A percentile compares a stretch with the other conserved stretches of the same genome.
Evolutionary conservation across 2,888 invertebrate species (phyloP).

Genomic region (Trisateles emortualis): DNA sequence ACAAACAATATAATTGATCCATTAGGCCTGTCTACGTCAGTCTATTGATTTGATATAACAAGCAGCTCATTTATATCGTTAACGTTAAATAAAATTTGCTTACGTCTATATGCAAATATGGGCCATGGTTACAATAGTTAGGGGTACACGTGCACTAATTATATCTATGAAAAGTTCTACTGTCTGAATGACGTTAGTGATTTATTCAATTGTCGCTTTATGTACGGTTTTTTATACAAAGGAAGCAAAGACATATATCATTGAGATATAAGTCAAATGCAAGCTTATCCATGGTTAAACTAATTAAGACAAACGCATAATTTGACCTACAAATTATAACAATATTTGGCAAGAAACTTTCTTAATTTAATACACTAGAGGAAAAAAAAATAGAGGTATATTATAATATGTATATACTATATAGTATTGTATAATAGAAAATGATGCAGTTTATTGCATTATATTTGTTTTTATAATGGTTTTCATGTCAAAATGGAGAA

Average conservation of each 20-base stretch:
- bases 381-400: too few species aligned
- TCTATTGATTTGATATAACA: slow-evolving; percentile 36
- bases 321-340: too few species aligned
- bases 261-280: too few species aligned
- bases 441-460: too few species aligned
- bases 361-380: too few species aligned
- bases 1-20: neutral
- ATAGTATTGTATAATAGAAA: too few species aligned
- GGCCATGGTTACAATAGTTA: slow-evolving; percentile 40
- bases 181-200: slow-evolving; percentile 27
- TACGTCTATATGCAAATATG: slow-evolving; percentile 9
- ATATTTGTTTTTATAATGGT: too few species aligned
- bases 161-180: slow-evolving; percentile 27
- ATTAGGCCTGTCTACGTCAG: slow-evolving; percentile 1
- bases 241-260: neutral
- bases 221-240: neutral
- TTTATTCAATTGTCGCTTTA: slow-evolving; percentile 1
- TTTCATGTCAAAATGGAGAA: too few species aligned
- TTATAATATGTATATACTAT: too few species aligned
- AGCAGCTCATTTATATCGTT: slow-evolving; percentile 16
- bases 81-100: slow-evolving; percentile 26
- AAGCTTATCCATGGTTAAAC: too few species aligned
- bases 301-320: too few species aligned
- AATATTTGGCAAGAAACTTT: too few species aligned
- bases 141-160: slow-evolving; percentile 37